Evolutionary conservation across 2,888 invertebrate genomes (phyloP).

Genomic region (Aleiodes alternator): DNA sequence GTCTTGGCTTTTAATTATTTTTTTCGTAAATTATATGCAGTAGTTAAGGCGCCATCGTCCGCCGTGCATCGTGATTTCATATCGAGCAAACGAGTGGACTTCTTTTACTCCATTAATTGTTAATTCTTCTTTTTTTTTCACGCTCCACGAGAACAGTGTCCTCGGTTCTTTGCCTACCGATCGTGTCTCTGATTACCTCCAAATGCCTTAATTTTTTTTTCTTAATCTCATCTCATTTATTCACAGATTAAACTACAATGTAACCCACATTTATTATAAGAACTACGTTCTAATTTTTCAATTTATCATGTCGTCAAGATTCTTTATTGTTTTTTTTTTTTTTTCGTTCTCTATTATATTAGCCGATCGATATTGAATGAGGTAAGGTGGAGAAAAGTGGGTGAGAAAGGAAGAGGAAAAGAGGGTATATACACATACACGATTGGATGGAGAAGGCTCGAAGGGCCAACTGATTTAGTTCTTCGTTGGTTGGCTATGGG

Average conservation of each 20-base stretch:
- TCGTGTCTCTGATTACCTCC: background rate
- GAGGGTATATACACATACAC: background rate
- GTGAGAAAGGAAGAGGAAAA: background rate
- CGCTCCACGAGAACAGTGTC: background rate
- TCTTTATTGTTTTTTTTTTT: conserved; percentile 16
- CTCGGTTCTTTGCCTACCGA: background rate
- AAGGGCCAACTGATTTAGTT: conserved; percentile 56
- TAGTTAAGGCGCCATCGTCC: background rate
- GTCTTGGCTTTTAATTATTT: conserved; percentile 1
- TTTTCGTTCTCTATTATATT: background rate
- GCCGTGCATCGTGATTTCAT: conserved; percentile 1
- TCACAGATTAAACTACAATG: background rate
- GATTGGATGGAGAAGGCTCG: conserved; percentile 13
- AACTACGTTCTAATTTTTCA: background rate
- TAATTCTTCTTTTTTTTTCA: background rate
- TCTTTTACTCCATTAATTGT: background rate
- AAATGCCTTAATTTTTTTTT: conserved; percentile 3
- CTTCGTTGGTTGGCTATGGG: conserved; percentile 52
- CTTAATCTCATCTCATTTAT: conserved; percentile 35
- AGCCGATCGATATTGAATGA: conserved; percentile 16
- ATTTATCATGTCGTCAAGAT: background rate
- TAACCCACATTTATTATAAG: background rate
- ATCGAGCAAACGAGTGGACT: background rate
- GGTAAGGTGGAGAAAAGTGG: background rate
- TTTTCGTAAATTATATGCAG: too few relatives aligned